Evolutionary conservation across 2,888 invertebrate genomes (phyloP).

Genomic region (Neelides folsomi): DNA sequence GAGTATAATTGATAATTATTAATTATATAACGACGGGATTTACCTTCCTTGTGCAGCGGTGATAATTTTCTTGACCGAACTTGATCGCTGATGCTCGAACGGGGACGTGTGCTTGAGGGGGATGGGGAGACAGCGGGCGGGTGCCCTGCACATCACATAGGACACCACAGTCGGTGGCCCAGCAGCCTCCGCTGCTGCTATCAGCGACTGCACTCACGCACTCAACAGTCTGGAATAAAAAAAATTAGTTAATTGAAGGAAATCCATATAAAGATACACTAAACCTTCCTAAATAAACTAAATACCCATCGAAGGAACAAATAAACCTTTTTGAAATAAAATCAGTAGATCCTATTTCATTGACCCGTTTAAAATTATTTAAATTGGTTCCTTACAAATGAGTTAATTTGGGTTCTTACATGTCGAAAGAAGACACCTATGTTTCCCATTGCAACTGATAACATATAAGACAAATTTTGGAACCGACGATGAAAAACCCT

Average conservation of each 20-base stretch:
- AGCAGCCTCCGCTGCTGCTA: conserved; percentile 30
- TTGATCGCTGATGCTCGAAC: conserved; percentile 30
- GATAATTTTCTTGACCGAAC: conserved; percentile 30
- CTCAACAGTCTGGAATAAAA: conserved; percentile 24
- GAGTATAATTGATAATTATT: background rate
- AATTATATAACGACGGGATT: conserved; percentile 8
- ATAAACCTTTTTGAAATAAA: no score
- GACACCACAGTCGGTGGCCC: conserved; percentile 27
- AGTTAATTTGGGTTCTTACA: no score
- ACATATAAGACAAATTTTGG: no score
- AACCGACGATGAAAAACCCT: no score
- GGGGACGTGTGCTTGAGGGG: conserved; percentile 32
- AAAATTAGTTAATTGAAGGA: background rate
- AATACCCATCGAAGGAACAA: background rate
- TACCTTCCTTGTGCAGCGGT: conserved; percentile 32
- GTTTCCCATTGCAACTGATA: no score
- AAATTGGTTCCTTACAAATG: no score
- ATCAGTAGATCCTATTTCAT: no score
- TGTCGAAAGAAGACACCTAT: no score
- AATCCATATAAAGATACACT: background rate
- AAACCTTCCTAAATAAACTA: background rate
- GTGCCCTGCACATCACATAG: conserved; percentile 31
- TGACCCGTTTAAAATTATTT: no score
- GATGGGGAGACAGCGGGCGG: conserved; percentile 30
- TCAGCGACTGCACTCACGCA: conserved; percentile 32